Conservation (phyloP, 2,888 invertebrate genomes). For the Drosophila nigritarsus region DNA sequence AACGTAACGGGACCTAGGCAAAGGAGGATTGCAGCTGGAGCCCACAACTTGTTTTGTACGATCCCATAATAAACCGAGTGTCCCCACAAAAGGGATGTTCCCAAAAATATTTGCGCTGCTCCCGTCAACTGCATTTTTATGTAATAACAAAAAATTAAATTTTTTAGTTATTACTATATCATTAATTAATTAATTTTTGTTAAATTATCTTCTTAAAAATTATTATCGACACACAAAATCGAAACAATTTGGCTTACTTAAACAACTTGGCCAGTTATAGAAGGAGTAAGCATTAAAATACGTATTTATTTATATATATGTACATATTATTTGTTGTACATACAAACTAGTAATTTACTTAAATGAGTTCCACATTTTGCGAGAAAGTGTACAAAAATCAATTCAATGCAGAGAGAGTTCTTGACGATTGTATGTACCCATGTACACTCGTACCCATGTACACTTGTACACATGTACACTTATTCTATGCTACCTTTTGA, state of each 20-base stretch:
- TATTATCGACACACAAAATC: no score
- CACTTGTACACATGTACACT: constrained; percentile 11
- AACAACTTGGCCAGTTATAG: background rate
- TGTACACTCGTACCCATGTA: constrained; percentile 8
- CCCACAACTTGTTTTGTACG: constrained; percentile 85
- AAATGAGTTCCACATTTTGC: background rate
- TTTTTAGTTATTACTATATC: background rate
- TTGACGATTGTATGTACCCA: constrained; percentile 1
- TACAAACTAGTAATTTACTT: background rate
- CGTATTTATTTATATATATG: background rate
- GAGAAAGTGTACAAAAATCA: background rate
- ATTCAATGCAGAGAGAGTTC: constrained; percentile 1
- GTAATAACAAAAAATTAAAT: background rate
- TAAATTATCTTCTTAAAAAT: background rate
- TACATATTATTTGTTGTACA: background rate
- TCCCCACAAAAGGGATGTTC: constrained; percentile 84
- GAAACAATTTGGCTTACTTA: background rate
- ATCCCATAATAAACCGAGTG: constrained; percentile 85
- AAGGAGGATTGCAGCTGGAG: constrained; percentile 84
- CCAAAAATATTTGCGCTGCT: constrained; percentile 85
- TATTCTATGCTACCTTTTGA: constrained; percentile 56
- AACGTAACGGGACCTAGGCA: constrained; percentile 88
- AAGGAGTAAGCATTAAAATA: no score
- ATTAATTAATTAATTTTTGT: background rate
- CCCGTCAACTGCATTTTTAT: constrained; percentile 82